These are phyloP conservation scores for Vicugna pacos DNA, from an alignment of 2,113 vertebrate genomes.

Conservation along the genomic window DNA sequence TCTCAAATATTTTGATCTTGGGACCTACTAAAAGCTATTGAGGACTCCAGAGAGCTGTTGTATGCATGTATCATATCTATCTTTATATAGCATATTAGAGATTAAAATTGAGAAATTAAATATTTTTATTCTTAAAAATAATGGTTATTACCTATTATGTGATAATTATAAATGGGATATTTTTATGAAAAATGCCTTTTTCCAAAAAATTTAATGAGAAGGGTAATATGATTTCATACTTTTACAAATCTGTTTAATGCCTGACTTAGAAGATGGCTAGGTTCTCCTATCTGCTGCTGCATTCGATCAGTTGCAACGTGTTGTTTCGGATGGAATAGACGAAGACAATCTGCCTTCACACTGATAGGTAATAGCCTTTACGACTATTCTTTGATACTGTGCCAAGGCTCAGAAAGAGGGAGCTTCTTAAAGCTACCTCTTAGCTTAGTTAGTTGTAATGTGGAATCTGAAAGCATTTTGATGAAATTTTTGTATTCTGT, in stretches of 20 bases:
- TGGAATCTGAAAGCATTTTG: background rate
- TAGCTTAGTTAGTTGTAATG: background rate
- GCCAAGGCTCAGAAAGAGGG: conserved; percentile 12
- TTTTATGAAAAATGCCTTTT: background rate
- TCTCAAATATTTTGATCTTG: background rate
- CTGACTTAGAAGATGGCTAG: background rate
- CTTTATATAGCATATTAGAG: background rate
- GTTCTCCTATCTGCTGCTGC: background rate
- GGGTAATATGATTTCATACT: background rate
- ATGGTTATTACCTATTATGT: background rate
- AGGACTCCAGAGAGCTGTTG: background rate
- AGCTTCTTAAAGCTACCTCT: background rate
- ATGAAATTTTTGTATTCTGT: background rate
- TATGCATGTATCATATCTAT: background rate
- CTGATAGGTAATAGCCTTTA: background rate
- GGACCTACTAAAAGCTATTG: background rate
- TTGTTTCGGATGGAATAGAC: background rate
- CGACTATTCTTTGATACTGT: background rate
- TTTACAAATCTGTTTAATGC: background rate
- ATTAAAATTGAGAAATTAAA: conserved; percentile 14
- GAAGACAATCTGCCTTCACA: background rate
- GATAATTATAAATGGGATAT: background rate
- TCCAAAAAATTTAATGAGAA: background rate
- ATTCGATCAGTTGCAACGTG: background rate
- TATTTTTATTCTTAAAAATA: conserved; percentile 48